Evolutionary conservation across 2,888 invertebrate species (phyloP), one percentile per base, ranked within the genome.

Genomic region (Lasioglossum vierecki): DNA sequence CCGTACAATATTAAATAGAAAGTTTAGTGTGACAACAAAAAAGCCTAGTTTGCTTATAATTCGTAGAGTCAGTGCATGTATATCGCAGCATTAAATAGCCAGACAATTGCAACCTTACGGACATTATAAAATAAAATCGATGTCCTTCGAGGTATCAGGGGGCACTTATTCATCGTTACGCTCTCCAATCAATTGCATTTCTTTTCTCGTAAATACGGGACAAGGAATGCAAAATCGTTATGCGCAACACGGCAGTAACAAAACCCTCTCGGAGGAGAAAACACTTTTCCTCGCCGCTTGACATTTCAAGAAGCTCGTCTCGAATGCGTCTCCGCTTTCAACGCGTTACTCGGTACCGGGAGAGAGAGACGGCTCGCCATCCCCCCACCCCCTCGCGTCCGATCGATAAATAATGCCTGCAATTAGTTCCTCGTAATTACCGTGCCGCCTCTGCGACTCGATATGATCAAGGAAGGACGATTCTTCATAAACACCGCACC

Each of bases 381-480:
- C 1, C 35, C 35, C 35, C 66, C 18, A 22, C 35, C 66, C 66
- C 22, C 66, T 49, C 44, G 44, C 18, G 15, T 4, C 35, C 30
- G 63, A 49, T 79, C 83, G 72, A 79, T 83, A 73, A 82, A 84
- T 82, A 84, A 82, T 73, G n/a, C 39, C 60, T 70, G 76, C 76
- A 83, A 80, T 85, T 83, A 85, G 73, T 85, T 53, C 44, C 49
- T 35, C 66, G 80, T 84, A 86, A 86, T 86, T 84, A 79, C 63
- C 70, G 75, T 57, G 72, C 49, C 78, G 66, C 57, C 75, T 78
- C 60, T 79, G 75, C 49, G 84, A 84, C 74, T 49, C 68, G 80
- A 80, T 60, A 75, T 75, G 49, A 79, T 73, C 83, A 57, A 46
- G 71, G 85, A 78, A 84, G 76, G 78, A 79, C 78, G 80, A 84